Conservation (phyloP, 53 echinoderm and acorn worm species). For the Arbacia lixula region DNA sequence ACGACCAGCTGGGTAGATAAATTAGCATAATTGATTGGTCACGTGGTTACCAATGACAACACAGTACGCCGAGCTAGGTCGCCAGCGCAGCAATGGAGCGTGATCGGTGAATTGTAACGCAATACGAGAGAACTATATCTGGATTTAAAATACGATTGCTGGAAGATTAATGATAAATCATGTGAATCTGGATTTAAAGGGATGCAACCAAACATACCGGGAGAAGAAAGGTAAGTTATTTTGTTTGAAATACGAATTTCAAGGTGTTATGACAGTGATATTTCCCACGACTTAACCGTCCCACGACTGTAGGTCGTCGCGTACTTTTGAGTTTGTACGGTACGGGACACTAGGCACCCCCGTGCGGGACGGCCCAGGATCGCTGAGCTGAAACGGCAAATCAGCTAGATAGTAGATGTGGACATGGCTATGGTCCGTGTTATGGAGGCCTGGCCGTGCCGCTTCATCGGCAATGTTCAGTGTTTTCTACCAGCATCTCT, state of each 20-base stretch:
- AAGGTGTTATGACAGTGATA: background rate
- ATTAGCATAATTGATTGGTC: constrained; percentile 43
- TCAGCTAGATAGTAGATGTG: background rate
- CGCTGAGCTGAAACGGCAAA: background rate
- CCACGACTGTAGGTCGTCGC: no score
- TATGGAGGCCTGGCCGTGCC: background rate
- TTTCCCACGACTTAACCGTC: no score
- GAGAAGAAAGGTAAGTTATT: constrained; percentile 15
- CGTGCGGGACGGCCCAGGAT: background rate
- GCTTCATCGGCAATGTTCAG: background rate
- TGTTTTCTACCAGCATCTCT: no score
- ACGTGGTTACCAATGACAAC: constrained; percentile 38
- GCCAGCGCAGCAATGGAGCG: no score
- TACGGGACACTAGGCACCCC: background rate
- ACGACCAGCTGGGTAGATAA: background rate
- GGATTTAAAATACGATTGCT: background rate
- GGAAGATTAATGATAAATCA: background rate
- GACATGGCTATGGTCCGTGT: background rate
- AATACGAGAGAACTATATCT: background rate
- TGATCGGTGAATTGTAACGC: background rate
- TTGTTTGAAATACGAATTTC: background rate
- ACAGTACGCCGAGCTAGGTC: background rate
- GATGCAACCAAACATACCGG: constrained; percentile 7
- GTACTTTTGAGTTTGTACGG: no score
- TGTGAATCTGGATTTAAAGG: constrained; percentile 11